phyloP scores from a whole-genome alignment of 2,797 vertebrate genomes.

The Amphiprion clarkii region DNA sequence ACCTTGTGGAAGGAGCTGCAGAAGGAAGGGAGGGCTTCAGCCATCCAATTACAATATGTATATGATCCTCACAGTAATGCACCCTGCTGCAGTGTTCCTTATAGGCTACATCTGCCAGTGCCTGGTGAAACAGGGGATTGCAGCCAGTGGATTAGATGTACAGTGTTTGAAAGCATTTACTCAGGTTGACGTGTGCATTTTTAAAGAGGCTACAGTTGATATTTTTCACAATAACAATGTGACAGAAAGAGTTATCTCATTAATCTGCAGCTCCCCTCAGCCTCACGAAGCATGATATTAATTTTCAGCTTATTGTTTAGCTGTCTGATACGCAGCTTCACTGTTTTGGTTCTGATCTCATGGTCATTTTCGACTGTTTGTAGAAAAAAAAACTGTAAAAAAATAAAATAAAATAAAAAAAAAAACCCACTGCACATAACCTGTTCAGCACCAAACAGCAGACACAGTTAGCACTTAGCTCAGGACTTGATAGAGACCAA shows the following conservation, averaged over 20 bases:
- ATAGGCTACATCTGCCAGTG: not conserved
- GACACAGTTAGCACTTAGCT: too few species aligned
- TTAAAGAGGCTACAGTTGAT: not conserved
- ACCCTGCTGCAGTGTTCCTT: conserved; percentile 41
- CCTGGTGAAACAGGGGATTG: not conserved
- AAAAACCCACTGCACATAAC: too few species aligned
- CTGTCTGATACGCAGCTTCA: not conserved
- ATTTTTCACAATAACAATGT: not conserved
- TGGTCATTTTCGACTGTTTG: too few species aligned
- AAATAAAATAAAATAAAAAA: too few species aligned
- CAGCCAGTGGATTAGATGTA: not conserved
- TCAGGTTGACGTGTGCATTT: not conserved
- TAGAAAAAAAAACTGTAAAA: too few species aligned
- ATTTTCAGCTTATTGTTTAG: not conserved
- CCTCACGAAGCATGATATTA: not conserved
- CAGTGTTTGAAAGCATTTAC: not conserved
- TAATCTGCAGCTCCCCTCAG: not conserved
- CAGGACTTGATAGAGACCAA: too few species aligned
- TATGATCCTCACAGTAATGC: conserved; percentile 32
- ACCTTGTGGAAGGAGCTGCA: conserved; percentile 71
- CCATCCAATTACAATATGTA: conserved; percentile 59
- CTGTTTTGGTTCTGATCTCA: not conserved
- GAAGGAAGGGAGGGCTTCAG: conserved; percentile 19
- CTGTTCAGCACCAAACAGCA: too few species aligned
- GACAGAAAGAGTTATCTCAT: not conserved